A percentile compares a stretch with the other conserved stretches of the same genome.
Conservation (phyloP, 2,113 vertebrate species). For the Cisticola juncidis region DNA sequence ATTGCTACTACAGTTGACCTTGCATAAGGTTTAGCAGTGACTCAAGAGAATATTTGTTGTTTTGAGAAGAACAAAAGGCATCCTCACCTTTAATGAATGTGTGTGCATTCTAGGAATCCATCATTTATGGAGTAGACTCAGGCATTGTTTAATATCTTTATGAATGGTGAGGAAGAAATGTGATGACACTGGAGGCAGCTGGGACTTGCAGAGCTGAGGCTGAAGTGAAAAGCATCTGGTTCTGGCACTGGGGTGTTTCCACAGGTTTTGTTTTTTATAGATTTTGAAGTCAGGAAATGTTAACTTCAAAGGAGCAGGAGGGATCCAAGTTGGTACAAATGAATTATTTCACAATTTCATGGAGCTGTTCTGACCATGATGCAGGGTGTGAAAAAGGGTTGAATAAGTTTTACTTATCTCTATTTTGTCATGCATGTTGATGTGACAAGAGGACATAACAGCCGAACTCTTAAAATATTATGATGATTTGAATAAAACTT, state of each 20-base stretch:
- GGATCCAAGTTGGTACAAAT: neutral
- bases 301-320: neutral
- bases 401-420: neutral
- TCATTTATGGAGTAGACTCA: neutral
- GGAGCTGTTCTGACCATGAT: neutral
- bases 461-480: constrained; percentile 17
- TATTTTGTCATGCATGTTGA: neutral
- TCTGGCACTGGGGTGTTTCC: neutral
- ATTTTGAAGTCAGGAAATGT: neutral
- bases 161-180: neutral
- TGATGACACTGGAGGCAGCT: neutral
- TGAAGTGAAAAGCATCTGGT: neutral
- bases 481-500: neutral
- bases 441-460: neutral
- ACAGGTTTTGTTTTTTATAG: neutral
- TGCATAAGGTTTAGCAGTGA: neutral
- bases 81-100: neutral
- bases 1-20: rapidly evolving
- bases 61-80: neutral
- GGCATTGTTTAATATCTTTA: neutral
- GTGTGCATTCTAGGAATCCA: neutral
- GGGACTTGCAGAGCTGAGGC: neutral
- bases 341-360: neutral
- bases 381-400: too few relatives aligned
- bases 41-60: neutral